A percentile compares a stretch with the other conserved stretches of the same genome.
phyloP scores from a whole-genome alignment of 2,888 invertebrate genomes.

The Caenorhabditis drosophilae region DNA sequence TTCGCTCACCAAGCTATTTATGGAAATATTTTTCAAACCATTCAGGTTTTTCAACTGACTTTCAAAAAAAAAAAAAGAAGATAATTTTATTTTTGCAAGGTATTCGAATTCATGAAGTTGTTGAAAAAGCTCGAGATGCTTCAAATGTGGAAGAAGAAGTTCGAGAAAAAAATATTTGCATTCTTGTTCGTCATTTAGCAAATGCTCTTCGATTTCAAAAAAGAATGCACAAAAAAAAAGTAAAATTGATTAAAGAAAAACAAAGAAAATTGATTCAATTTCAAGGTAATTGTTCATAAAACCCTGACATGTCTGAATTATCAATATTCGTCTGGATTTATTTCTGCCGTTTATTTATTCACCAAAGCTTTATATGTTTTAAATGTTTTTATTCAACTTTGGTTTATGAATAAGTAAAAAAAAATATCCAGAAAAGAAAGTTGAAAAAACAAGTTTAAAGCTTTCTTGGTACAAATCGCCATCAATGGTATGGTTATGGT shows the following conservation, averaged over 20 bases:
- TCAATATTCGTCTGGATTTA: slow-evolving; percentile 64
- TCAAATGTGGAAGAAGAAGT: slow-evolving; percentile 54
- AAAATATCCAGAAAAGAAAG: slow-evolving; percentile 1
- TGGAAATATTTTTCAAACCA: slow-evolving; percentile 64
- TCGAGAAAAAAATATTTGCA: slow-evolving; percentile 51
- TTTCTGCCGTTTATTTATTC: slow-evolving; percentile 60
- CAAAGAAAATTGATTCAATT: background rate
- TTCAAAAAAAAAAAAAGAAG: background rate
- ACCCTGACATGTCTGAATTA: slow-evolving; percentile 58
- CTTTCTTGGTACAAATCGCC: slow-evolving; percentile 61
- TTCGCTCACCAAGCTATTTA: slow-evolving; percentile 62
- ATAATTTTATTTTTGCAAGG: slow-evolving; percentile 38
- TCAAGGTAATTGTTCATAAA: slow-evolving; percentile 55
- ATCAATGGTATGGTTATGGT: slow-evolving; percentile 66
- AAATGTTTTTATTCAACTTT: slow-evolving; percentile 61
- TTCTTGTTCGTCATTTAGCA: slow-evolving; percentile 57
- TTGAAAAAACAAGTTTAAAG: slow-evolving; percentile 34
- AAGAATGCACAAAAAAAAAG: slow-evolving; percentile 46
- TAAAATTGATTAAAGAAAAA: background rate
- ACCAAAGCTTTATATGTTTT: slow-evolving; percentile 60
- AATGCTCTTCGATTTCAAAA: slow-evolving; percentile 61
- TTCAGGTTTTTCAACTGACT: slow-evolving; percentile 41
- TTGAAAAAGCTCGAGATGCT: slow-evolving; percentile 61
- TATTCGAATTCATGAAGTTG: slow-evolving; percentile 65
- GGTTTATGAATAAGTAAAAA: slow-evolving; percentile 59